These are phyloP conservation scores for Stomatorhinus walkeri DNA, from an alignment of 2,797 vertebrate species.

Conservation along the genomic window DNA sequence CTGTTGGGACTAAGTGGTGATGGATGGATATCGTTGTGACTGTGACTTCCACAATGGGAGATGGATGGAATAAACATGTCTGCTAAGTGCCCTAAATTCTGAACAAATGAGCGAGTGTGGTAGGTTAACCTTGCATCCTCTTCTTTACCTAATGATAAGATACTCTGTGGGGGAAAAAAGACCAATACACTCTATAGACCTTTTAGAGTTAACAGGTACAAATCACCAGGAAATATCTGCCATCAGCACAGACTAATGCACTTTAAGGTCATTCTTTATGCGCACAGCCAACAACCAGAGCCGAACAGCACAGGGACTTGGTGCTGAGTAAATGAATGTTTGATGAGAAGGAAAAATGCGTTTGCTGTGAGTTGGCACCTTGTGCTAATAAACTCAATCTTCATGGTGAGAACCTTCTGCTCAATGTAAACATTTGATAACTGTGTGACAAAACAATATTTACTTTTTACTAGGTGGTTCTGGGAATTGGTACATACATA, in stretches of 20 bases:
- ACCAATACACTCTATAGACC: not conserved
- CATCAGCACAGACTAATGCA: not conserved
- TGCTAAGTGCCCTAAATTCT: not conserved
- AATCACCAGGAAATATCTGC: not conserved
- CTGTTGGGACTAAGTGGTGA: not conserved
- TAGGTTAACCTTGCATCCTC: not conserved
- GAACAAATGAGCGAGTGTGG: not conserved
- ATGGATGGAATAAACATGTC: not conserved
- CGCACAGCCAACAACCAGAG: not conserved
- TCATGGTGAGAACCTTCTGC: not conserved
- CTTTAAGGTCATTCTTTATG: not conserved
- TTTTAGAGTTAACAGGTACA: not conserved
- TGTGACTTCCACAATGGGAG: not conserved
- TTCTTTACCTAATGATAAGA: not conserved
- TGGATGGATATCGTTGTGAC: not conserved
- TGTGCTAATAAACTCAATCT: not conserved
- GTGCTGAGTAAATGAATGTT: not conserved
- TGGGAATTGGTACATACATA: not conserved
- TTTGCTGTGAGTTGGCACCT: not conserved
- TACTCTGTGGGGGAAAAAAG: not conserved
- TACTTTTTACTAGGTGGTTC: not conserved
- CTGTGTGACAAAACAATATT: not conserved
- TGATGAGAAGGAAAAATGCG: not conserved
- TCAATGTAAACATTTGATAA: constrained; percentile 6
- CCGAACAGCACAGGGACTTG: not conserved